phyloP scores from a whole-genome alignment of 2,797 vertebrate genomes.

The Eospalax fontanierii region DNA sequence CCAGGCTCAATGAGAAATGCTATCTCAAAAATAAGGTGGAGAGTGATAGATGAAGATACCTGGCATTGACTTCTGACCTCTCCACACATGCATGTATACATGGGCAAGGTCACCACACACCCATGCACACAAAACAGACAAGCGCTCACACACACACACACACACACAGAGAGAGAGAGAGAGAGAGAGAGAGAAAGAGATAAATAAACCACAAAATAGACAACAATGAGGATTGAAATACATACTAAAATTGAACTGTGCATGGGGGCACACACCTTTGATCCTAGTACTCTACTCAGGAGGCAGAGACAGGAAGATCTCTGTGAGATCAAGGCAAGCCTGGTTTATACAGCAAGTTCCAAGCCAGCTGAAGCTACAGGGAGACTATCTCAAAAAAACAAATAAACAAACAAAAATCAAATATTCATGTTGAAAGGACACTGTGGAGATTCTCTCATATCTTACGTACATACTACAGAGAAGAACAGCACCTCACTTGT shows the following conservation, averaged over 20 bases:
- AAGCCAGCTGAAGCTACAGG: too few relatives aligned
- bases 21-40: neutral
- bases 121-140: neutral
- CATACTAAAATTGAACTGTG: too few relatives aligned
- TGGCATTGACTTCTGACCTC: too few relatives aligned
- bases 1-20: neutral
- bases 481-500: neutral
- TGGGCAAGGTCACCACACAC: neutral
- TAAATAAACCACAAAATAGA: neutral
- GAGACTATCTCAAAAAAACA: too few relatives aligned
- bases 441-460: constrained; percentile 1
- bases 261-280: too few relatives aligned
- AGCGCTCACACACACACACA: neutral
- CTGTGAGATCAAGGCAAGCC: too few relatives aligned
- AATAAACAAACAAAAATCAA: too few relatives aligned
- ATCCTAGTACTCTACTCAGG: too few relatives aligned
- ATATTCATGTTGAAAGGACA: neutral
- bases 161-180: too few relatives aligned
- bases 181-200: too few relatives aligned
- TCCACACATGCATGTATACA: neutral
- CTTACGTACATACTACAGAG: neutral
- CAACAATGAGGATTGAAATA: neutral
- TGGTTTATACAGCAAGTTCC: too few relatives aligned
- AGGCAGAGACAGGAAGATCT: too few relatives aligned
- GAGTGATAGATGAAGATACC: neutral